These are phyloP conservation scores for Idaea aversata DNA, from an alignment of 2,888 invertebrate species.

Conservation along the genomic window DNA sequence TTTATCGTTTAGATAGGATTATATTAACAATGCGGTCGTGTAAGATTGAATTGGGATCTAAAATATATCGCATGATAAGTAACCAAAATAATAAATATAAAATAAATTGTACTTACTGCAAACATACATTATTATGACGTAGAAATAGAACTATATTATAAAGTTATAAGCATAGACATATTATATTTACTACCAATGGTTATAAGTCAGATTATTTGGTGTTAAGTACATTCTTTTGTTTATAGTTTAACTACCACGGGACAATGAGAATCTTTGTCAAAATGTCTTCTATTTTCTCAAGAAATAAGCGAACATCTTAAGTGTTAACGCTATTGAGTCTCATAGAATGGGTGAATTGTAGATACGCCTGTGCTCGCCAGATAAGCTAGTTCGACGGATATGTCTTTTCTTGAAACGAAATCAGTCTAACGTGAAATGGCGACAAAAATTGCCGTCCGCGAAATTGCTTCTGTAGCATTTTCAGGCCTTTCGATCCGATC, in stretches of 20 bases:
- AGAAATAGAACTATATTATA: slow-evolving; percentile 4
- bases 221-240: no score
- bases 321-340: slow-evolving; percentile 30
- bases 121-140: no score
- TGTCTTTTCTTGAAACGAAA: slow-evolving; percentile 55
- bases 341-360: slow-evolving; percentile 44
- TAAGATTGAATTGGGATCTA: not conserved
- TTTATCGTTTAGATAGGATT: slow-evolving; percentile 54
- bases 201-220: no score
- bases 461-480: slow-evolving; percentile 55
- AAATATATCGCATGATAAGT: slow-evolving; percentile 23
- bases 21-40: slow-evolving; percentile 44
- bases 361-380: slow-evolving; percentile 46
- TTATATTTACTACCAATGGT: no score
- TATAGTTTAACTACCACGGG: no score
- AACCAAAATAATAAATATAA: no score
- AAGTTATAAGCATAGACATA: slow-evolving; percentile 5
- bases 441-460: slow-evolving; percentile 59
- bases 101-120: no score
- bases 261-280: not conserved
- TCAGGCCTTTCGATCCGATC: slow-evolving; percentile 42
- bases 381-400: slow-evolving; percentile 57
- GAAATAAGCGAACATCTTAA: slow-evolving; percentile 21
- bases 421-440: slow-evolving; percentile 61
- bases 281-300: slow-evolving; percentile 8